Conservation (phyloP, 2,797 vertebrate genomes). For the Acanthopagrus latus region DNA sequence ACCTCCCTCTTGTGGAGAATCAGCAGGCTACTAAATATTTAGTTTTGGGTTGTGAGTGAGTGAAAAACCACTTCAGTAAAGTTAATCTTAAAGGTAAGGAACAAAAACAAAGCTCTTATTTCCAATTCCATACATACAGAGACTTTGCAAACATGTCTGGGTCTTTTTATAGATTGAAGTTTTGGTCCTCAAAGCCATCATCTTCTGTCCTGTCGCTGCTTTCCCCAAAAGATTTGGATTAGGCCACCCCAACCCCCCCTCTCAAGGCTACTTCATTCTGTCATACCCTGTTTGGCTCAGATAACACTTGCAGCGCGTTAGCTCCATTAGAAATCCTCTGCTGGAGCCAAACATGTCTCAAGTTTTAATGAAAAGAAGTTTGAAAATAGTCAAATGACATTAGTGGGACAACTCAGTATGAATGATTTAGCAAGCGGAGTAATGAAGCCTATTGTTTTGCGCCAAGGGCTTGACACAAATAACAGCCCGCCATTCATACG, state of each 20-base stretch:
- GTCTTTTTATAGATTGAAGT: slow-evolving; percentile 3
- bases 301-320: slow-evolving; percentile 28
- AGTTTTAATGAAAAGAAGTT: slow-evolving; percentile 17
- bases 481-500: not conserved
- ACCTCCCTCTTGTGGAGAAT: slow-evolving; percentile 9
- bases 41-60: not conserved
- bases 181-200: slow-evolving; percentile 25
- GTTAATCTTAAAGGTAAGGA: not conserved
- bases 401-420: slow-evolving; percentile 1
- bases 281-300: slow-evolving; percentile 38
- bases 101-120: not conserved
- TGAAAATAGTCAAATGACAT: not conserved
- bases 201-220: slow-evolving; percentile 18
- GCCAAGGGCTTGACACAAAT: not conserved
- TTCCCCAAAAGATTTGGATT: slow-evolving; percentile 33
- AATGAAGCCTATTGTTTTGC: not conserved
- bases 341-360: slow-evolving; percentile 26
- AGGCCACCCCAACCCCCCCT: not conserved
- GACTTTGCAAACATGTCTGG: not conserved
- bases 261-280: slow-evolving; percentile 36
- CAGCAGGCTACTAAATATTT: not conserved
- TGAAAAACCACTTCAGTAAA: not conserved
- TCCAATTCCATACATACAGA: not conserved
- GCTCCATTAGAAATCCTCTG: slow-evolving; percentile 26
- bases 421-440: not conserved